These are phyloP conservation scores for Indri indri DNA, from an alignment of 2,113 vertebrate species.

Conservation along the genomic window DNA sequence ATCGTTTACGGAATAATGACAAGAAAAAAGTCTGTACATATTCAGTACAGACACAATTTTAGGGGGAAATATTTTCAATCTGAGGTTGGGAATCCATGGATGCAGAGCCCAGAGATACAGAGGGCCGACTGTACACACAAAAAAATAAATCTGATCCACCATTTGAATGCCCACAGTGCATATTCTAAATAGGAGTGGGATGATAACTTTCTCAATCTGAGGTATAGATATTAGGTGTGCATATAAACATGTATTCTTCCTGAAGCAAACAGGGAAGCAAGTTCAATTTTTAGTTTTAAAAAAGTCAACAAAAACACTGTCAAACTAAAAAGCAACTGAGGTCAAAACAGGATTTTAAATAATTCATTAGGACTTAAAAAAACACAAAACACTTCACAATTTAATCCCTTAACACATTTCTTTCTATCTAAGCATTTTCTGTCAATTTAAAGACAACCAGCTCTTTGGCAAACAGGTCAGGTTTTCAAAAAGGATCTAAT, in stretches of 20 bases:
- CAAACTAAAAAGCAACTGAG: constrained; percentile 5
- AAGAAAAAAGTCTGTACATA: not conserved
- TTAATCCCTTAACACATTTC: not conserved
- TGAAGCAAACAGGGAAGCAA: not conserved
- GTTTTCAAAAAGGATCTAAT: constrained; percentile 2
- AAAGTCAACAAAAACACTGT: not conserved
- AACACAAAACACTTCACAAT: not conserved
- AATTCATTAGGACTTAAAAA: not conserved
- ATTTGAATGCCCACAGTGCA: not conserved
- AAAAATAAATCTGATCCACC: constrained; percentile 5
- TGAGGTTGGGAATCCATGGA: not conserved
- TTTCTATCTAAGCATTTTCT: constrained; percentile 30
- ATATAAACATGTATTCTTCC: constrained; percentile 6
- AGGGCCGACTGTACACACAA: not conserved
- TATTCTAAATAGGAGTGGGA: not conserved
- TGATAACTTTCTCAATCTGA: constrained; percentile 2
- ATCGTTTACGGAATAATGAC: not conserved
- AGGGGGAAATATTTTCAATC: not conserved
- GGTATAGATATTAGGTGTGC: not conserved
- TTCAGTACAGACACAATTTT: not conserved
- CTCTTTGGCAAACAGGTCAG: not conserved
- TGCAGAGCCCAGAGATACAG: not conserved
- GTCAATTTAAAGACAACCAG: not conserved
- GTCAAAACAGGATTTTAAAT: constrained; percentile 3
- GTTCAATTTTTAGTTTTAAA: constrained; percentile 2